A percentile compares a stretch with the other conserved stretches of the same genome.
phyloP scores from a whole-genome alignment of 2,113 vertebrate genomes.

The Lepisosteus oculatus region DNA sequence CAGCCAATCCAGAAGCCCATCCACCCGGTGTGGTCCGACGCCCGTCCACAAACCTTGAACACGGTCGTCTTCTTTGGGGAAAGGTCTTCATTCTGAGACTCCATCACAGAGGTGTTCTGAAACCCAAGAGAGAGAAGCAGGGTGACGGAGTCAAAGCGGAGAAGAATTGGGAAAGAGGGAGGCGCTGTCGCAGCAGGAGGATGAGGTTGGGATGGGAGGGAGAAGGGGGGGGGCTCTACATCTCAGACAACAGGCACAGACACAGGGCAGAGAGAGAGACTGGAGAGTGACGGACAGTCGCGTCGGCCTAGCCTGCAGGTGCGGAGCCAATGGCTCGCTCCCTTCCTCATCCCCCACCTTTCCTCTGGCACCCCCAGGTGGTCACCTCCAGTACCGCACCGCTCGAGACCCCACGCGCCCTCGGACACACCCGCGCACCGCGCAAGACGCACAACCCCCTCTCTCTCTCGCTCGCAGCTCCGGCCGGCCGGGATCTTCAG shows the following conservation, averaged over 20 bases:
- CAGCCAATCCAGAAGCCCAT: too few relatives aligned
- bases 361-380: too few relatives aligned
- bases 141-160: slow-evolving; percentile 19
- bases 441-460: too few relatives aligned
- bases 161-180: neutral
- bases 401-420: too few relatives aligned
- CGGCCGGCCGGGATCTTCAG: too few relatives aligned
- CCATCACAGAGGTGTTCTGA: slow-evolving; percentile 93
- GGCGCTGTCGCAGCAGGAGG: neutral
- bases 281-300: neutral
- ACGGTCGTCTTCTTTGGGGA: slow-evolving; percentile 96
- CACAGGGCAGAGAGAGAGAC: slow-evolving; percentile 24
- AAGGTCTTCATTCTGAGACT: slow-evolving; percentile 94
- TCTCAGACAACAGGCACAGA: slow-evolving; percentile 46
- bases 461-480: too few relatives aligned
- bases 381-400: too few relatives aligned
- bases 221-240: slow-evolving; percentile 36
- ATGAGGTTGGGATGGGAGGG: slow-evolving; percentile 21
- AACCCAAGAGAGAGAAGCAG: slow-evolving; percentile 28
- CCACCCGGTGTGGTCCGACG: too few relatives aligned
- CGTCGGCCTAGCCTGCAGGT: slow-evolving; percentile 22
- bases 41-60: slow-evolving; percentile 77
- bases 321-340: neutral
- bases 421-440: too few relatives aligned
- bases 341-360: too few relatives aligned